Evolutionary conservation across 2,888 invertebrate genomes (phyloP).

Genomic region (Cactoblastis cactorum): DNA sequence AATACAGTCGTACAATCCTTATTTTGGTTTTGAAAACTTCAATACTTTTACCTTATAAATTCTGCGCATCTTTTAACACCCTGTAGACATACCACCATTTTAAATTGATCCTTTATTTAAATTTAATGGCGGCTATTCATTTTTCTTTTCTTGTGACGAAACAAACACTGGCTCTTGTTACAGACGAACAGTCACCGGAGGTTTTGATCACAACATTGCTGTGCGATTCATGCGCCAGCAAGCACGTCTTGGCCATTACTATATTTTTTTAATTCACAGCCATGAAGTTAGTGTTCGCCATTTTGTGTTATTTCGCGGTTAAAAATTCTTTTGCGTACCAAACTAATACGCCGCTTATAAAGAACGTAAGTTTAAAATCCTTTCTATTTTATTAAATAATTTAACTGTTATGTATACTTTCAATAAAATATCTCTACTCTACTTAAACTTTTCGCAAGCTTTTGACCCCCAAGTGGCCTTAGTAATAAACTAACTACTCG

Average conservation of each 20-base stretch:
- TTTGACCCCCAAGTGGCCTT: neutral
- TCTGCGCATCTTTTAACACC: no score
- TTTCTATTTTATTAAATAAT: neutral
- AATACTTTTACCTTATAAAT: no score
- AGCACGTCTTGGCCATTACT: neutral
- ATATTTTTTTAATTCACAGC: neutral
- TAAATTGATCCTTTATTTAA: neutral
- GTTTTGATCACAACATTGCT: slow-evolving; percentile 2
- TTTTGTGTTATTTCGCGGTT: neutral
- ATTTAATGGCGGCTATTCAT: neutral
- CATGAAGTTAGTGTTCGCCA: neutral
- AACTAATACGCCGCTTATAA: slow-evolving; percentile 8
- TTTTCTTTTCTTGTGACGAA: neutral
- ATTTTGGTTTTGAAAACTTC: no score
- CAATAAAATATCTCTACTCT: neutral
- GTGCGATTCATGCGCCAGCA: neutral
- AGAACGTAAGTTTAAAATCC: slow-evolving; percentile 5
- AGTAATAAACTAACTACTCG: no score
- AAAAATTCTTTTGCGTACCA: neutral
- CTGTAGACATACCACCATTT: no score
- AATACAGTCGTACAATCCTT: no score
- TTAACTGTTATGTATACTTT: neutral
- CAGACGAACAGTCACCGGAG: neutral
- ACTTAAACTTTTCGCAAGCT: neutral
- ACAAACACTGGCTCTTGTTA: neutral